phyloP scores from a whole-genome alignment of 2,113 vertebrate species.

The Syngnathoides biaculeatus region DNA sequence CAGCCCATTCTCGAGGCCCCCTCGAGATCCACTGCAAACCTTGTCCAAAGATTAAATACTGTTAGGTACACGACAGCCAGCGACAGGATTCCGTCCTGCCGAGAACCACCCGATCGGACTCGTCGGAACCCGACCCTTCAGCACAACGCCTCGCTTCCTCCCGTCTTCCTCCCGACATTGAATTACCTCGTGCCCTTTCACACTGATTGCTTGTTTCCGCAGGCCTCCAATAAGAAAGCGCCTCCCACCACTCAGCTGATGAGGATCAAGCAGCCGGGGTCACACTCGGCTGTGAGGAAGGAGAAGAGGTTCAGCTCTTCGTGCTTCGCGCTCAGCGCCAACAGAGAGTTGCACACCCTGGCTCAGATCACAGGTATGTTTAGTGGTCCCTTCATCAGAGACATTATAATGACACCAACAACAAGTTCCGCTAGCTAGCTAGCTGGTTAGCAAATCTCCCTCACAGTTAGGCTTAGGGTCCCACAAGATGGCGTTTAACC shows the following conservation, averaged over 20 bases:
- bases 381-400: neutral
- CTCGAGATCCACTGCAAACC: conserved; percentile 31
- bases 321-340: conserved; percentile 83
- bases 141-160: conserved; percentile 15
- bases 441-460: too few species aligned
- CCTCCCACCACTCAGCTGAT: conserved; percentile 77
- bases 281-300: conserved; percentile 79
- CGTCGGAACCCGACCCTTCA: conserved; percentile 64
- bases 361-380: conserved; percentile 83
- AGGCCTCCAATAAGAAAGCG: conserved; percentile 81
- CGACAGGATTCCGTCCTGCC: conserved; percentile 55
- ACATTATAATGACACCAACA: too few species aligned
- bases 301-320: conserved; percentile 89
- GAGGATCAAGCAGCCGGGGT: conserved; percentile 83
- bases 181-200: conserved; percentile 42
- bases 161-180: conserved; percentile 12
- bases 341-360: conserved; percentile 89
- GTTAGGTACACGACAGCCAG: conserved; percentile 20
- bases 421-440: too few species aligned
- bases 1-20: conserved; percentile 39
- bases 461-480: too few species aligned
- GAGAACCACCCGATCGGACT: conserved; percentile 63
- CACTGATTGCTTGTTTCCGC: conserved; percentile 53
- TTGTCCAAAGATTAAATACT: conserved; percentile 33
- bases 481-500: too few species aligned